Conservation (phyloP, 2,888 invertebrate species). For the Polyploca ridens region DNA sequence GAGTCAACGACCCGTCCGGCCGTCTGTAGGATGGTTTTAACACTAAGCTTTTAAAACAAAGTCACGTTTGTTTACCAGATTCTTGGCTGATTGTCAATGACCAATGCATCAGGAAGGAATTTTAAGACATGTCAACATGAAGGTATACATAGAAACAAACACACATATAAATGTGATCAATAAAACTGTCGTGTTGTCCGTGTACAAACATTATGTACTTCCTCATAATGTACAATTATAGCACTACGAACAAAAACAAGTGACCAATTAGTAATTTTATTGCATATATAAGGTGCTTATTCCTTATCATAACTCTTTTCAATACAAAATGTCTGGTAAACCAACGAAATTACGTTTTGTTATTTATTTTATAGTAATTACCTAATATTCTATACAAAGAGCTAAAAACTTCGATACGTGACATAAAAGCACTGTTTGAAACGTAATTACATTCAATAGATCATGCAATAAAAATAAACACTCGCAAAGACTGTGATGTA, state of each 20-base stretch:
- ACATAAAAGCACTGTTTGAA: background rate
- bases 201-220: slow-evolving; percentile 24
- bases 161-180: slow-evolving; percentile 8
- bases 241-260: slow-evolving; percentile 14
- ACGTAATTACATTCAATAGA: background rate
- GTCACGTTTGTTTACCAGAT: slow-evolving; percentile 43
- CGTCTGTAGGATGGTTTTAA: background rate
- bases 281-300: background rate
- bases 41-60: slow-evolving; percentile 26
- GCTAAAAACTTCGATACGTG: background rate
- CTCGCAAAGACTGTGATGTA: background rate
- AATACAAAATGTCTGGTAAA: background rate
- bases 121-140: slow-evolving; percentile 40
- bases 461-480: slow-evolving; percentile 1
- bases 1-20: background rate
- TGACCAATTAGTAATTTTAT: background rate
- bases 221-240: slow-evolving; percentile 25
- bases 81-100: slow-evolving; percentile 65
- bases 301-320: background rate
- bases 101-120: slow-evolving; percentile 54
- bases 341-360: background rate
- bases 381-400: background rate
- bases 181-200: slow-evolving; percentile 9
- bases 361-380: background rate
- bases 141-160: slow-evolving; percentile 19